Percentiles rank a stretch among this genome's conserved stretches.
Evolutionary conservation across 2,113 vertebrate genomes (phyloP).

Genomic region (Perca fluviatilis): DNA sequence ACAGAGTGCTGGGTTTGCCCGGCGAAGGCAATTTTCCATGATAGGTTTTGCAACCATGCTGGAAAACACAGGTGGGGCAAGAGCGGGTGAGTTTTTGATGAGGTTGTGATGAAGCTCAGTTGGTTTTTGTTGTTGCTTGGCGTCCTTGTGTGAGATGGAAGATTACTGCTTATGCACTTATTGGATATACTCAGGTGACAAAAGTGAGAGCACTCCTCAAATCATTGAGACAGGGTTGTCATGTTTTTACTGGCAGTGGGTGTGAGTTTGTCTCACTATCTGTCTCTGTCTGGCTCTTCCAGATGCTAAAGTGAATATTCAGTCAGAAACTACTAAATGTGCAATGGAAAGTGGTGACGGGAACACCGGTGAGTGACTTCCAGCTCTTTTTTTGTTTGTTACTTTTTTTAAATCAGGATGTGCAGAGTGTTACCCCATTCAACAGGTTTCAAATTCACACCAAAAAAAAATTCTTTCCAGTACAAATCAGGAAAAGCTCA

Average conservation of each 20-base stretch:
- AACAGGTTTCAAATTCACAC: slow-evolving; percentile 59
- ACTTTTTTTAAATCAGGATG: background rate
- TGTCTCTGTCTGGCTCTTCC: slow-evolving; percentile 82
- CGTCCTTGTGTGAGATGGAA: background rate
- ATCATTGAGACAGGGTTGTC: background rate
- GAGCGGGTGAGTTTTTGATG: slow-evolving; percentile 77
- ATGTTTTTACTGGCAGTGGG: background rate
- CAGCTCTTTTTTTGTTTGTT: slow-evolving; percentile 14
- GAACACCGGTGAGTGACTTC: slow-evolving; percentile 89
- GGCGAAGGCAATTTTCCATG: slow-evolving; percentile 44
- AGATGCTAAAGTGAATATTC: slow-evolving; percentile 99
- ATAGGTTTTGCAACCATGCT: slow-evolving; percentile 78
- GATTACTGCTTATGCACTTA: background rate
- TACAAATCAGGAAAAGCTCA: background rate
- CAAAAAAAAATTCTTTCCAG: slow-evolving; percentile 3
- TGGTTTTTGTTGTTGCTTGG: slow-evolving; percentile 5
- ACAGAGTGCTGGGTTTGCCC: slow-evolving; percentile 57
- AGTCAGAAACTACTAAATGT: slow-evolving; percentile 96
- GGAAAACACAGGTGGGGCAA: slow-evolving; percentile 77
- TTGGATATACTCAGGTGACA: background rate
- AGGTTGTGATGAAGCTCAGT: slow-evolving; percentile 33
- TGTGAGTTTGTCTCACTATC: slow-evolving; percentile 66
- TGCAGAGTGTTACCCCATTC: slow-evolving; percentile 29
- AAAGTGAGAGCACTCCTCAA: slow-evolving; percentile 1
- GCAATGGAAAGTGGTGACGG: slow-evolving; percentile 94